These are phyloP conservation scores for Phenacoccus solenopsis DNA, from an alignment of 1,140 invertebrate species.

Conservation along the genomic window DNA sequence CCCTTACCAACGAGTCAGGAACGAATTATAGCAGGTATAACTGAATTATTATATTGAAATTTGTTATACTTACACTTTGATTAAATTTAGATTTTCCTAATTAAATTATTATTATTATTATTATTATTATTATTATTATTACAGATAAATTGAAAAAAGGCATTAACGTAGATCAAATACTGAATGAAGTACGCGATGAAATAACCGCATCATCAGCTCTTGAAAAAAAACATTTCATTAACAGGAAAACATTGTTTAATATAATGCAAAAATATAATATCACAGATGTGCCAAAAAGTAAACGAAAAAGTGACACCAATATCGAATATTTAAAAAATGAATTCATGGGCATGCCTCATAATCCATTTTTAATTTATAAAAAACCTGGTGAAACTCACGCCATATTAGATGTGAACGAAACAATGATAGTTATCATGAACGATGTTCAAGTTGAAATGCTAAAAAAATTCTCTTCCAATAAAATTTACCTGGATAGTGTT, in stretches of 20 bases:
- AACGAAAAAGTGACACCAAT: constrained; percentile 9
- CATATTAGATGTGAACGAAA: neutral
- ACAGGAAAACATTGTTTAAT: constrained; percentile 10
- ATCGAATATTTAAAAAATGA: neutral
- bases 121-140: neutral
- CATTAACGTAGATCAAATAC: neutral
- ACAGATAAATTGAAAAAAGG: neutral
- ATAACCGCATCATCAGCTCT: neutral
- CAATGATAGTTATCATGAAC: constrained; percentile 20
- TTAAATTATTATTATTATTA: neutral
- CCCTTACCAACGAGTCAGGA: neutral
- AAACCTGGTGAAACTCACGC: constrained; percentile 10
- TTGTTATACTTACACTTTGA: neutral
- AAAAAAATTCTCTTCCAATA: constrained; percentile 6
- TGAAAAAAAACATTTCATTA: constrained; percentile 14
- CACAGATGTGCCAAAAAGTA: neutral
- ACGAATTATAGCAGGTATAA: neutral
- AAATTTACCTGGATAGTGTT: constrained; percentile 20
- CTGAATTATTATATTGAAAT: neutral
- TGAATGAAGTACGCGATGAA: constrained; percentile 7
- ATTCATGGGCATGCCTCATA: neutral
- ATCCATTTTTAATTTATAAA: constrained; percentile 6
- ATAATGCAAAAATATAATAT: constrained; percentile 6
- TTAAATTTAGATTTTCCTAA: too few species aligned
- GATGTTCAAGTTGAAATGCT: constrained; percentile 18